Conservation (phyloP, 2,797 vertebrate species). For the Xyrichtys novacula region DNA sequence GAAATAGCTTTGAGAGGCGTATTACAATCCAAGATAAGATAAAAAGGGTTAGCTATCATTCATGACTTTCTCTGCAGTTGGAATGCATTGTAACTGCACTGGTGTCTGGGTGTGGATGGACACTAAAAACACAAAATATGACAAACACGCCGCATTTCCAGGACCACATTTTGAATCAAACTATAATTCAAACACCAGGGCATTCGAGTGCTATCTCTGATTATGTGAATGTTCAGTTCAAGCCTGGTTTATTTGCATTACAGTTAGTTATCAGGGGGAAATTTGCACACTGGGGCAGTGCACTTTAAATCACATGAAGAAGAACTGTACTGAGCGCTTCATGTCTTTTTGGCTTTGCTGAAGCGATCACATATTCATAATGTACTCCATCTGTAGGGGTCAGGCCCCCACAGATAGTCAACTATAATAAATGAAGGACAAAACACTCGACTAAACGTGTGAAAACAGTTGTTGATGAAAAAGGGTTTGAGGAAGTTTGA, state of each 20-base stretch:
- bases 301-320: slow-evolving; percentile 1
- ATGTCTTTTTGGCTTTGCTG: neutral
- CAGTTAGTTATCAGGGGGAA: neutral
- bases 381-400: slow-evolving; percentile 15
- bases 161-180: neutral
- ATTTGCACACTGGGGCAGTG: neutral
- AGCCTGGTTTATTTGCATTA: slow-evolving; percentile 1
- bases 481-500: too few relatives aligned
- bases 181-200: too few relatives aligned
- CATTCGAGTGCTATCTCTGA: too few relatives aligned
- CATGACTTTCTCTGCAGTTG: slow-evolving; percentile 15
- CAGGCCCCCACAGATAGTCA: slow-evolving; percentile 4
- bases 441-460: neutral
- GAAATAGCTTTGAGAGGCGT: slow-evolving; percentile 33
- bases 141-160: slow-evolving; percentile 5
- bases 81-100: slow-evolving; percentile 6
- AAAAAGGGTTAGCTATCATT: slow-evolving; percentile 15
- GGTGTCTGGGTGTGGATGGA: neutral
- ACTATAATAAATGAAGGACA: neutral
- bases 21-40: slow-evolving; percentile 38
- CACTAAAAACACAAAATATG: neutral
- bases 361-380: slow-evolving; percentile 13
- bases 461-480: neutral
- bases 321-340: neutral
- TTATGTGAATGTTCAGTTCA: slow-evolving; percentile 3